These are phyloP conservation scores for Lethocerus indicus DNA, from an alignment of 1,140 invertebrate species.

Conservation along the genomic window DNA sequence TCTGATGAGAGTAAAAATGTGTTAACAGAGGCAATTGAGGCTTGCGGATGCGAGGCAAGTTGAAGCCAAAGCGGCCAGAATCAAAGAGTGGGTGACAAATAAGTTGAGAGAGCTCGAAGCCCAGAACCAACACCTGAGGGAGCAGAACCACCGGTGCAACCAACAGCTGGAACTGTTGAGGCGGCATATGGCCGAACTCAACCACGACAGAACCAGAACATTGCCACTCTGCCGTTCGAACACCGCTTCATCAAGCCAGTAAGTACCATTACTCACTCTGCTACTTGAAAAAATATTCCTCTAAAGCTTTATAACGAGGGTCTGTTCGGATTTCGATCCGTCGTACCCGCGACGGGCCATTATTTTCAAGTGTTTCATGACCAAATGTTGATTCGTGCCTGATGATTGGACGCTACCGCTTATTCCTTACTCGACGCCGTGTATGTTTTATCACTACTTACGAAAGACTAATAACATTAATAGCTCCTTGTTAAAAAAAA, in stretches of 20 bases:
- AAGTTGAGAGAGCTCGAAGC: slow-evolving; percentile 88
- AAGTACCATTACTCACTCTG: slow-evolving; percentile 10
- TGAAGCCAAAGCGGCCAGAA: slow-evolving; percentile 88
- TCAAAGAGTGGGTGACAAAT: slow-evolving; percentile 94
- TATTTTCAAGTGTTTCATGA: too few species aligned
- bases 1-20: not conserved
- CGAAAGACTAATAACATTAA: too few species aligned
- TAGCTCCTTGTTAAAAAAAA: too few species aligned
- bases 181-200: slow-evolving; percentile 56
- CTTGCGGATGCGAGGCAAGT: slow-evolving; percentile 80
- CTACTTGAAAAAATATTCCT: too few species aligned
- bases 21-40: slow-evolving; percentile 56
- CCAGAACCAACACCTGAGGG: slow-evolving; percentile 75
- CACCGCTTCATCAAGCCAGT: slow-evolving; percentile 20
- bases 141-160: slow-evolving; percentile 88
- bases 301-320: too few species aligned
- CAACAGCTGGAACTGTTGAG: slow-evolving; percentile 75
- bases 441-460: too few species aligned
- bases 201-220: slow-evolving; percentile 16
- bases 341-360: too few species aligned
- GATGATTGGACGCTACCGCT: too few species aligned
- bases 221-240: slow-evolving; percentile 17
- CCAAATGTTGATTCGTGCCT: too few species aligned
- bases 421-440: too few species aligned
- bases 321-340: too few species aligned